These are phyloP conservation scores for Pterophyllum scalare DNA, from an alignment of 2,113 vertebrate genomes.

Conservation along the genomic window DNA sequence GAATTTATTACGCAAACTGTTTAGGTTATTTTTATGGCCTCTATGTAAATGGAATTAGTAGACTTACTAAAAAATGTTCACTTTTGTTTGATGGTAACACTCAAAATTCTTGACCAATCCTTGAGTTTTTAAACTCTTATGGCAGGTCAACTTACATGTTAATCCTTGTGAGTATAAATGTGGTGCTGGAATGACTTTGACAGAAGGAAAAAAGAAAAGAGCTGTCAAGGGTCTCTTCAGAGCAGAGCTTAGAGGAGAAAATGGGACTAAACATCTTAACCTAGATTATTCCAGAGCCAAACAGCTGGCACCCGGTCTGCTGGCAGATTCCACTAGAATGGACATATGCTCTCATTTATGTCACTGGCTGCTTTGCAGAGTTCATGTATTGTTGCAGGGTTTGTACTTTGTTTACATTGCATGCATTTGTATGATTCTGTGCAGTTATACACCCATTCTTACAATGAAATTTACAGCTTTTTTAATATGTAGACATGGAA, in stretches of 20 bases:
- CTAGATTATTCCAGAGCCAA: constrained; percentile 57
- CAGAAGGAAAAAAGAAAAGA: constrained; percentile 37
- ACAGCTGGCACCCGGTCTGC: constrained; percentile 58
- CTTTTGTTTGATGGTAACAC: background rate
- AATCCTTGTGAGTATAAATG: background rate
- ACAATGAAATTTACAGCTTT: background rate
- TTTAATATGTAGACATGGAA: background rate
- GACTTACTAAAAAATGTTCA: background rate
- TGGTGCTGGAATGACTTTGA: constrained; percentile 16
- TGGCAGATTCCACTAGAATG: constrained; percentile 42
- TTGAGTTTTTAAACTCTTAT: background rate
- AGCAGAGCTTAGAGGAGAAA: constrained; percentile 39
- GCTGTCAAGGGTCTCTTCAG: constrained; percentile 20
- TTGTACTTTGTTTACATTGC: background rate
- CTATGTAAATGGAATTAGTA: background rate
- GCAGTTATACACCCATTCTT: background rate
- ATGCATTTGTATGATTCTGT: background rate
- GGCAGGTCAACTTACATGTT: background rate
- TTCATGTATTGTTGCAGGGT: constrained; percentile 1
- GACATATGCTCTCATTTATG: constrained; percentile 56
- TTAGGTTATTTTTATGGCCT: background rate
- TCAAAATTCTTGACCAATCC: background rate
- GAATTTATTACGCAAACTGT: background rate
- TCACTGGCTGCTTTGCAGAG: constrained; percentile 35
- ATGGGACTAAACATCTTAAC: constrained; percentile 62